Percentiles rank a stretch among this genome's conserved stretches.
These are phyloP conservation scores for Ceratina calcarata DNA, from an alignment of 1,140 invertebrate species.

Conservation along the genomic window DNA sequence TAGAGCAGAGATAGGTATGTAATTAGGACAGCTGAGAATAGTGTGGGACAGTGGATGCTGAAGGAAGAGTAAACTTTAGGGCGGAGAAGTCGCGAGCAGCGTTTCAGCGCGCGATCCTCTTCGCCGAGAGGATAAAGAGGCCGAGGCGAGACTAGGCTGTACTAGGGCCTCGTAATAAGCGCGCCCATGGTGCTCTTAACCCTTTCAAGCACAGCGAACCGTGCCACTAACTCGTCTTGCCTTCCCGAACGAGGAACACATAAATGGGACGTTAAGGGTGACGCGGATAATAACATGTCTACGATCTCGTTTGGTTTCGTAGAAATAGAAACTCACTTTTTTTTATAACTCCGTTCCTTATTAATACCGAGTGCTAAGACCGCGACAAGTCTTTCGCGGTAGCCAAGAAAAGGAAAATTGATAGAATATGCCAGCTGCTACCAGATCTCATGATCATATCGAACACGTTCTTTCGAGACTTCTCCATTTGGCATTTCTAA, in stretches of 20 bases:
- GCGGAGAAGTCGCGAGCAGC: background rate
- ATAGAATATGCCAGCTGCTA: too few species aligned
- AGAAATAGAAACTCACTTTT: background rate
- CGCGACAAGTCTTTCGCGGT: background rate
- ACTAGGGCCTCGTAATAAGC: constrained; percentile 40
- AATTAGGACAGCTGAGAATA: too few species aligned
- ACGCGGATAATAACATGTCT: constrained; percentile 38
- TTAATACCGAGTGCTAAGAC: constrained; percentile 35
- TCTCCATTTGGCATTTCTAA: too few species aligned
- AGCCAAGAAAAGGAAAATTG: too few species aligned
- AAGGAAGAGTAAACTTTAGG: background rate
- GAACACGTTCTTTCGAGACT: too few species aligned
- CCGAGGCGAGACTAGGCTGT: background rate
- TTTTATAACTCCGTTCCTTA: constrained; percentile 29
- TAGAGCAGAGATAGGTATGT: too few species aligned
- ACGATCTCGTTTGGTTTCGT: constrained; percentile 26
- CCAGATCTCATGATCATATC: too few species aligned
- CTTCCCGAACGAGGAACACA: constrained; percentile 20
- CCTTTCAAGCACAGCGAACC: constrained; percentile 51
- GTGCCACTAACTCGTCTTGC: background rate
- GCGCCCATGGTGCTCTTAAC: constrained; percentile 16
- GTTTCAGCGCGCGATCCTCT: background rate
- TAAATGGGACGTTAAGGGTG: constrained; percentile 44
- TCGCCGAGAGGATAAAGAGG: background rate
- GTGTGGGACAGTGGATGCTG: background rate